Evolutionary conservation across 2,888 invertebrate species (phyloP).

Genomic region (Caprella mutica): DNA sequence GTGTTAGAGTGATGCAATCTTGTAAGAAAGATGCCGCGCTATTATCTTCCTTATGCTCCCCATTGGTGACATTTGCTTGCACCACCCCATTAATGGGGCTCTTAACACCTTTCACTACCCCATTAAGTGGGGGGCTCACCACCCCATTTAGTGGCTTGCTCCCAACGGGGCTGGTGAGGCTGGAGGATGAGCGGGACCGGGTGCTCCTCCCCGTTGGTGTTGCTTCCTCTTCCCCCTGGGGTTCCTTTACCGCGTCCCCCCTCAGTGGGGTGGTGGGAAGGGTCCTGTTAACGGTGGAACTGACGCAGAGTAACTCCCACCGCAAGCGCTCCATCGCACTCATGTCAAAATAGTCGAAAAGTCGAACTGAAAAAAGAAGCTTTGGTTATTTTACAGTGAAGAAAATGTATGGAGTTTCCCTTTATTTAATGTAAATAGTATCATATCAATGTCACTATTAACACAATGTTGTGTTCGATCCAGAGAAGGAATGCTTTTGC

Average conservation of each 20-base stretch:
- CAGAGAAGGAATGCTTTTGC: no score
- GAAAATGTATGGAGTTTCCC: no score
- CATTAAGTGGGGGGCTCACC: neutral
- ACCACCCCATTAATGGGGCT: no score
- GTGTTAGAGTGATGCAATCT: neutral
- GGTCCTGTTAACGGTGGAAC: neutral
- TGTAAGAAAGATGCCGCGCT: neutral
- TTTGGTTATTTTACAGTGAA: no score
- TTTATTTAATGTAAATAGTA: no score
- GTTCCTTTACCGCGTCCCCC: no score
- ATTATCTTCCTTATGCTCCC: neutral
- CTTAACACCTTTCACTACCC: no score
- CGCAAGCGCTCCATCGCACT: slow-evolving; percentile 86
- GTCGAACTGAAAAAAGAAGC: slow-evolving; percentile 46
- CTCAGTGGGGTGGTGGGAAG: neutral
- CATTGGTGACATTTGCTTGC: no score
- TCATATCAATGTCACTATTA: no score
- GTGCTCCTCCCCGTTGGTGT: neutral
- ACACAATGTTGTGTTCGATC: no score
- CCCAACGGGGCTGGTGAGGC: neutral
- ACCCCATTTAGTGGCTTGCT: neutral
- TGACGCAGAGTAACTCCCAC: slow-evolving; percentile 35
- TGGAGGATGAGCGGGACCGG: neutral
- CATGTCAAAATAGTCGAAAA: slow-evolving; percentile 75
- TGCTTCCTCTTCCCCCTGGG: neutral